These are phyloP conservation scores for Portunus trituberculatus DNA, from an alignment of 1,140 invertebrate genomes.

Conservation along the genomic window DNA sequence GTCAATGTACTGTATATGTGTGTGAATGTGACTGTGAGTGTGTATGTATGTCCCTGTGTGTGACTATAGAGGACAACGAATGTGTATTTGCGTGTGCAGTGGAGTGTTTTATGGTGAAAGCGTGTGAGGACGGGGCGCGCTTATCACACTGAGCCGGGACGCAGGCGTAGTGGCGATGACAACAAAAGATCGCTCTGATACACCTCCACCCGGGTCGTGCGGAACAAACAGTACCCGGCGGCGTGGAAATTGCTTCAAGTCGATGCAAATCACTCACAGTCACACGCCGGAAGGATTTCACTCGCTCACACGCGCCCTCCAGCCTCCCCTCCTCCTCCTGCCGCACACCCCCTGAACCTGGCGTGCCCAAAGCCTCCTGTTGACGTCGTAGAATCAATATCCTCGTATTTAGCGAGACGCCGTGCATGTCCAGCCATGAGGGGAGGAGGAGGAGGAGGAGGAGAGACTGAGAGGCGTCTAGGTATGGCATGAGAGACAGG, in stretches of 20 bases:
- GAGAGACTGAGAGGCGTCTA: too few species aligned
- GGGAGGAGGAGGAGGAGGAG: neutral
- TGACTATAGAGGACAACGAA: neutral
- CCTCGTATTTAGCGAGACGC: neutral
- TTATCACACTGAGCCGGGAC: neutral
- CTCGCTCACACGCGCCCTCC: neutral
- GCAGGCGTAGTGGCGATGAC: neutral
- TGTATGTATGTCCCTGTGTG: neutral
- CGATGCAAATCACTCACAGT: slow-evolving; percentile 1
- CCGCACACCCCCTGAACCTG: neutral
- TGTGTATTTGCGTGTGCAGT: neutral
- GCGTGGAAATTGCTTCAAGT: neutral
- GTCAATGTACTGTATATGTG: too few species aligned
- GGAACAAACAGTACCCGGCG: neutral
- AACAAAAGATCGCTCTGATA: slow-evolving; percentile 9
- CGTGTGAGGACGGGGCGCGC: neutral
- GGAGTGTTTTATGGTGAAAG: neutral
- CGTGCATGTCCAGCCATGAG: neutral
- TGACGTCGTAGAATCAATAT: slow-evolving; percentile 2
- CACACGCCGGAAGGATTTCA: neutral
- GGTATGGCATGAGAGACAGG: too few species aligned
- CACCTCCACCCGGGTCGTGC: neutral
- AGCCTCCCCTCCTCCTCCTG: neutral
- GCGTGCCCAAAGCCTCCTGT: neutral
- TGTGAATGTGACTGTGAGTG: neutral